These are phyloP conservation scores for Spatula versicolor DNA, from an alignment of 2,797 vertebrate genomes.

Conservation along the genomic window DNA sequence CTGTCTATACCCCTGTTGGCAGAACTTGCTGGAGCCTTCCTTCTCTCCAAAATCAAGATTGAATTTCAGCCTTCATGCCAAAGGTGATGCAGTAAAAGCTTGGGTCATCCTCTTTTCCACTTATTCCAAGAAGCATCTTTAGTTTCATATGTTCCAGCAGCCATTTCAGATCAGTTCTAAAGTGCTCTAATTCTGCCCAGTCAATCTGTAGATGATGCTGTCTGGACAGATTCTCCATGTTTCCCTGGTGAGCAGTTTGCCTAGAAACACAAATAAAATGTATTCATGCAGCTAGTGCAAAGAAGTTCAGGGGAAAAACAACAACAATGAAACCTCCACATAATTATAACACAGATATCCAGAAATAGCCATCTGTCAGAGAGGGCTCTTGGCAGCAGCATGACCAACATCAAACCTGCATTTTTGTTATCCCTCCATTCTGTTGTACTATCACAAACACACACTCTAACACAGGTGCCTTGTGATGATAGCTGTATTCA, in stretches of 20 bases:
- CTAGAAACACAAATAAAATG: background rate
- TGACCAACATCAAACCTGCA: background rate
- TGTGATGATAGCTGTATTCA: background rate
- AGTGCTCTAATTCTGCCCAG: background rate
- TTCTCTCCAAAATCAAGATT: background rate
- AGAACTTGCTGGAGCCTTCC: background rate
- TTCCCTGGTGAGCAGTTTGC: background rate
- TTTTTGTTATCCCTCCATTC: background rate
- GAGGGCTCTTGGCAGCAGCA: background rate
- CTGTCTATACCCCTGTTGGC: background rate
- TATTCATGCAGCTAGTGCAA: background rate
- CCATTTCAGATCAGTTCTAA: background rate
- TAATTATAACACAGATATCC: background rate
- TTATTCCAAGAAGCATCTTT: background rate
- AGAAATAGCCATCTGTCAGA: constrained; percentile 36
- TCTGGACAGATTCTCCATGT: background rate
- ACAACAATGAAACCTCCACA: background rate
- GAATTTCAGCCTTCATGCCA: background rate
- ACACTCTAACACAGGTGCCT: background rate
- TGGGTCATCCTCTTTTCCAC: background rate
- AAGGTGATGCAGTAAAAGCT: background rate
- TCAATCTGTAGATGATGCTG: background rate
- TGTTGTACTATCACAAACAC: background rate
- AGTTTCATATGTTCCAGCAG: background rate
- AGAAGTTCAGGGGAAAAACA: background rate